Evolutionary conservation across 2,888 invertebrate species (phyloP).

Genomic region (Agonopterix heracliana): DNA sequence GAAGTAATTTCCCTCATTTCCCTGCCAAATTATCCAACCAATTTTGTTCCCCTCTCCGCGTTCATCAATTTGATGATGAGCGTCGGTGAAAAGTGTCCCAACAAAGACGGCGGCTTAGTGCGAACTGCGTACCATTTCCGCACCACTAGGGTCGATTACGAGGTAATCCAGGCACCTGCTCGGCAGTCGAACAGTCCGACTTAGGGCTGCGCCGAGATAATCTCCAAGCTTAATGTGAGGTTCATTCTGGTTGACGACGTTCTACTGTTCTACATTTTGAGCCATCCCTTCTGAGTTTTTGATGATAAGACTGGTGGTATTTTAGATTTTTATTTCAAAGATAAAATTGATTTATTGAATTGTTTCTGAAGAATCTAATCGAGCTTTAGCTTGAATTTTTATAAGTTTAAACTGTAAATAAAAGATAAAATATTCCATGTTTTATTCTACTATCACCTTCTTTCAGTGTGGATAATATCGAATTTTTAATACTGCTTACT

Average conservation of each 20-base stretch:
- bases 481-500: too few species aligned
- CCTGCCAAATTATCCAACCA: not conserved
- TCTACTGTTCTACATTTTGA: too few species aligned
- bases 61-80: constrained; percentile 6
- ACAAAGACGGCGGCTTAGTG: constrained; percentile 4
- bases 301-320: too few species aligned
- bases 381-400: too few species aligned
- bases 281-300: too few species aligned
- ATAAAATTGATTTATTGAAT: too few species aligned
- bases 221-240: constrained; percentile 41
- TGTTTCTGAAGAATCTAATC: too few species aligned
- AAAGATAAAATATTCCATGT: too few species aligned
- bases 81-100: constrained; percentile 3
- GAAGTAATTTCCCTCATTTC: not conserved
- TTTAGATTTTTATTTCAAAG: too few species aligned
- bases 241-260: constrained; percentile 1
- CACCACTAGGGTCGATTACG: constrained; percentile 18
- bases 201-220: constrained; percentile 41
- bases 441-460: too few species aligned
- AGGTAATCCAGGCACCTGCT: constrained; percentile 19
- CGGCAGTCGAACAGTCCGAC: constrained; percentile 28
- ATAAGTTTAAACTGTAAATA: too few species aligned
- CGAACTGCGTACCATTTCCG: constrained; percentile 7
- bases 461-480: too few species aligned
- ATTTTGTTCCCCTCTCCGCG: not conserved